phyloP scores from a whole-genome alignment of 2,113 vertebrate species.

The Atlantisia rogersi region DNA sequence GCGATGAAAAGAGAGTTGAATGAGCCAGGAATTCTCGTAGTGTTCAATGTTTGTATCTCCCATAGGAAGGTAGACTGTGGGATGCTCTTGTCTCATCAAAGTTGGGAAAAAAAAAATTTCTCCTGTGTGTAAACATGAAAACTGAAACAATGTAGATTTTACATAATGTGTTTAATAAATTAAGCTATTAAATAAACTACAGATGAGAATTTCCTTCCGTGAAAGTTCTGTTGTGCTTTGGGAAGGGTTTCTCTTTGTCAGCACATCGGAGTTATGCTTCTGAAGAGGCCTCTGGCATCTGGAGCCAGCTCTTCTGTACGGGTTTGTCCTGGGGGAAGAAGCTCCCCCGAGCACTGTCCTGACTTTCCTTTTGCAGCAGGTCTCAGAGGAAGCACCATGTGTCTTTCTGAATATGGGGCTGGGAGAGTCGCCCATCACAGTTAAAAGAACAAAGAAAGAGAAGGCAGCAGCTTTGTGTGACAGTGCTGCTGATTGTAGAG shows the following conservation, averaged over 20 bases:
- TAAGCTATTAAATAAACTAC: slow-evolving; percentile 71
- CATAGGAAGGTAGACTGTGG: slow-evolving; percentile 49
- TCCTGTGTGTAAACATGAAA: slow-evolving; percentile 77
- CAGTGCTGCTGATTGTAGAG: fast-evolving
- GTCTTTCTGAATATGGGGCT: background rate
- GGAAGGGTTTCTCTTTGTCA: background rate
- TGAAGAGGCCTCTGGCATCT: background rate
- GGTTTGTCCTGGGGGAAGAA: background rate
- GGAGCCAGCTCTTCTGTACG: background rate
- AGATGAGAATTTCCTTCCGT: slow-evolving; percentile 55
- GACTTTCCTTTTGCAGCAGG: background rate
- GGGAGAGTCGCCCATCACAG: fast-evolving
- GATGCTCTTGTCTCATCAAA: slow-evolving; percentile 57
- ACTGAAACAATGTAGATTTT: slow-evolving; percentile 78
- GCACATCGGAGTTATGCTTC: background rate
- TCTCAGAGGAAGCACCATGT: background rate
- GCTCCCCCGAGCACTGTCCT: background rate
- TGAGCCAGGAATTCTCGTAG: slow-evolving; percentile 71
- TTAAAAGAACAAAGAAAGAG: fast-evolving
- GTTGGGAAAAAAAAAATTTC: slow-evolving; percentile 42
- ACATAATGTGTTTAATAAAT: slow-evolving; percentile 80
- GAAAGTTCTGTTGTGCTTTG: slow-evolving; percentile 38
- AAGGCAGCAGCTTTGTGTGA: background rate
- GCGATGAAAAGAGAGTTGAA: slow-evolving; percentile 72
- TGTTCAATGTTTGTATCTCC: slow-evolving; percentile 65